Evolutionary conservation across 2,888 invertebrate genomes (phyloP), one percentile per base, ranked within the genome.

Genomic region (Lasioglossum leucozonium): DNA sequence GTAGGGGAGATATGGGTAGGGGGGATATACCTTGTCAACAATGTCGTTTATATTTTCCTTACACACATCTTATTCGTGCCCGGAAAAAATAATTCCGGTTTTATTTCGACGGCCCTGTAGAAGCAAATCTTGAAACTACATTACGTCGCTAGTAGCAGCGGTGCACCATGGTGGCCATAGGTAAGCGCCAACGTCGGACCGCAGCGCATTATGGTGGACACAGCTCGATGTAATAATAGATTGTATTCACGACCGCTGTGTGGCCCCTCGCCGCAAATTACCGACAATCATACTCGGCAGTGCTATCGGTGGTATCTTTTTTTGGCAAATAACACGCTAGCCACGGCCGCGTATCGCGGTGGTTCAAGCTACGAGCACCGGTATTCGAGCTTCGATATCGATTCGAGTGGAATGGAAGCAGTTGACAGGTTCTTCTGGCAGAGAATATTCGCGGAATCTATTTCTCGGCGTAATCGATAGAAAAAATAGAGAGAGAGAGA

Each of bases 201-300:
- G 34, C 73, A 62, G 69, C 40, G 85, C 84, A 87, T 89, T 87
- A 88, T 58, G 81, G 87, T 85, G 86, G 84, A 87, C 86, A 88
- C 86, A 80, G 77, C 37, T 81, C 87, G 90, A 91, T 90, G 91
- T 93, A 92, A 93, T 93, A 93, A 93, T 91, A 92, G 93, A 93
- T 93, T 90, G 88, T 88, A 92, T 91, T 91, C 90, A 88, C 86
- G 89, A 86, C 84, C 85, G 84, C 69, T 79, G 85, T 80, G 72
- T 78, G 72, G 85, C 75, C 82, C 79, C 72, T 69, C 81, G 89
- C 89, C 89, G 90, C 91, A 92, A 92, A 92, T 92, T 92, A 89
- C 87, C 85, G 81, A 91, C 91, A 91, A 92, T 91, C 91, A 91
- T 89, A 85, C 77, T 72, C 80, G 65, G 76, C 78, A 71, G 76